Conservation (phyloP, 1,140 invertebrate genomes). For the Leptinotarsa defecta region DNA sequence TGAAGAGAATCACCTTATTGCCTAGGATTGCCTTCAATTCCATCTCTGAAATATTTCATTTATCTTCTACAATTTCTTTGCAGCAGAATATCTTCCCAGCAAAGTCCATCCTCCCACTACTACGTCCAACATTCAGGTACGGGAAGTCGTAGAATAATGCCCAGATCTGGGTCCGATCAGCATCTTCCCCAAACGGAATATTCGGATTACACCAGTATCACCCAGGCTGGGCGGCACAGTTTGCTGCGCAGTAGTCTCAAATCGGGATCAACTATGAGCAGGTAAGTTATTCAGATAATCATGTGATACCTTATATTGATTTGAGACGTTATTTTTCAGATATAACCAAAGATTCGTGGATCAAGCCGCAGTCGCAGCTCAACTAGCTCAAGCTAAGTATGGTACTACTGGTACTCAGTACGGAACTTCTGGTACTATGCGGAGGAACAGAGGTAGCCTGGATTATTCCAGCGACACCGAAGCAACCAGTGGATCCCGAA, state of each 20-base stretch:
- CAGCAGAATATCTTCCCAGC: conserved; percentile 57
- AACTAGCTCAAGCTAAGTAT: conserved; percentile 55
- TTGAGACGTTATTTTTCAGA: conserved; percentile 35
- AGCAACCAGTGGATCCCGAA: conserved; percentile 77
- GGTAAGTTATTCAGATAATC: conserved; percentile 35
- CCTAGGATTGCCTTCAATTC: too few species aligned
- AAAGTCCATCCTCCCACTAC: conserved; percentile 59
- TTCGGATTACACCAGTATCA: conserved; percentile 68
- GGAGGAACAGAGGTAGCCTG: conserved; percentile 73
- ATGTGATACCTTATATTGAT: background rate
- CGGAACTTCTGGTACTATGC: conserved; percentile 57
- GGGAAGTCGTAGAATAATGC: conserved; percentile 65
- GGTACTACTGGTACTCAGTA: conserved; percentile 42
- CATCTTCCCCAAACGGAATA: conserved; percentile 82
- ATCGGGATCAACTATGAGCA: conserved; percentile 61
- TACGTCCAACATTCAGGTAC: conserved; percentile 60
- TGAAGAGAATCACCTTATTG: too few species aligned
- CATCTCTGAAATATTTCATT: too few species aligned
- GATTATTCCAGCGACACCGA: conserved; percentile 95
- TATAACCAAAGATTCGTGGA: conserved; percentile 65
- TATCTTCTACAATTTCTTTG: conserved; percentile 14
- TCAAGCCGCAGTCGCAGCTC: conserved; percentile 59
- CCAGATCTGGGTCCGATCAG: conserved; percentile 83
- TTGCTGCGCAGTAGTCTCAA: conserved; percentile 76
- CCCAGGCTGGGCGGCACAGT: conserved; percentile 72